These are phyloP conservation scores for Neolamprologus multifasciatus DNA, from an alignment of 2,797 vertebrate species.

Conservation along the genomic window DNA sequence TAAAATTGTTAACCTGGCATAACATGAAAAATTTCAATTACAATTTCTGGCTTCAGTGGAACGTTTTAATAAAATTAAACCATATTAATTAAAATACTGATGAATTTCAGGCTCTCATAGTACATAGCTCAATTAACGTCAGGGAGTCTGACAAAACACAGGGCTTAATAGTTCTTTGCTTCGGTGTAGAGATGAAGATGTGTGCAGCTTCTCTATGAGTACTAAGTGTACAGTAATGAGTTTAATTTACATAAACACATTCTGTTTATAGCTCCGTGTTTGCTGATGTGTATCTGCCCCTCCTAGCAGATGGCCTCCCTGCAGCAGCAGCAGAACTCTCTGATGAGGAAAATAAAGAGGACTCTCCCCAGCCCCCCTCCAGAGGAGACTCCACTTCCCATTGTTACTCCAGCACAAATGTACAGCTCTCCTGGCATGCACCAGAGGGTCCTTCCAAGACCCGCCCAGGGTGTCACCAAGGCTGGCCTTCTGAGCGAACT, in stretches of 20 bases:
- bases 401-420: slow-evolving; percentile 89
- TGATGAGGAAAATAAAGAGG: slow-evolving; percentile 97
- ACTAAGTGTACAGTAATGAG: slow-evolving; percentile 42
- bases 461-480: slow-evolving; percentile 84
- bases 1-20: background rate
- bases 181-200: slow-evolving; percentile 1
- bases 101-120: background rate
- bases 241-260: slow-evolving; percentile 56
- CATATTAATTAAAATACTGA: background rate
- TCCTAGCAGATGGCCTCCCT: slow-evolving; percentile 85
- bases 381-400: slow-evolving; percentile 88
- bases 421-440: slow-evolving; percentile 84
- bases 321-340: slow-evolving; percentile 89
- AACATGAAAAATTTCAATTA: background rate
- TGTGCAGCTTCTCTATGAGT: slow-evolving; percentile 14
- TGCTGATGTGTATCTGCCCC: slow-evolving; percentile 54
- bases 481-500: slow-evolving; percentile 92
- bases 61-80: background rate
- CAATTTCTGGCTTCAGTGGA: background rate
- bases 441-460: slow-evolving; percentile 80
- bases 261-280: slow-evolving; percentile 58
- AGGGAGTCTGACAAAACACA: background rate
- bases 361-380: slow-evolving; percentile 98
- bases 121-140: background rate
- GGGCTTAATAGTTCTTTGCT: background rate